Evolutionary conservation across 64 coral and sea anemone genomes (phyloP), one percentile per base, ranked within the genome.

Genomic region (Hydrozoanthus tunicans): DNA sequence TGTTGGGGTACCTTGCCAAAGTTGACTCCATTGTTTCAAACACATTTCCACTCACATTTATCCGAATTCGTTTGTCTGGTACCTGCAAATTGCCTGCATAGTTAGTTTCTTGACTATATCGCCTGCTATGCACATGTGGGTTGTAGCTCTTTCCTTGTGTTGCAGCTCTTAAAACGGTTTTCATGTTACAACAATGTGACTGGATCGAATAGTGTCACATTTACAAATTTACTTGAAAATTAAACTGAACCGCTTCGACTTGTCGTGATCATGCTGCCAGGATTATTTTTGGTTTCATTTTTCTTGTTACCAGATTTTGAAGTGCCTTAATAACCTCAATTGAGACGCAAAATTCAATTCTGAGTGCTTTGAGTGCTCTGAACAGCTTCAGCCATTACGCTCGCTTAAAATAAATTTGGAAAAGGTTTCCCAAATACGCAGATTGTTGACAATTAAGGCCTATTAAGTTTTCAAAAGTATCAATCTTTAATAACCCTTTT

Each of bases 11-110:
- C 9, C 92, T 71, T n/a, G 90, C 92, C 11, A 99, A 89, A 9
- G 97, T 99, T 2, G 92, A 89, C 60, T 99, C 94, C 3, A 96
- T 63, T 25, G 97, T 99, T 92, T 99, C 97, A 64, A 92, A 99
- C 23, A 96, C 59, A 64, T 93, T 93, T 2, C 94, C 94, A 25
- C 94, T 93, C 0, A 99, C 90, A 75, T 94, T 93, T 56, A 99
- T 99, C 25, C 69, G 11, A 58, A 88, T 9, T 11, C 84, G 54
- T 43, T 60, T 60, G 14, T 57, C 70, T 61, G 11, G 68, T 15
- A 73, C 17, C 69, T 59, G 68, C 56, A 56, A 13, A 51, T 51
- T 57, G 17, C 7, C 53, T 10, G 65, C 66, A 58, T 7, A 23
- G 53, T 6, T 26, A 7, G n/a, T 60, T 88, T 58, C 25, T 74